These are phyloP conservation scores for Coremacera marginata DNA, from an alignment of 2,888 invertebrate genomes.

Conservation along the genomic window DNA sequence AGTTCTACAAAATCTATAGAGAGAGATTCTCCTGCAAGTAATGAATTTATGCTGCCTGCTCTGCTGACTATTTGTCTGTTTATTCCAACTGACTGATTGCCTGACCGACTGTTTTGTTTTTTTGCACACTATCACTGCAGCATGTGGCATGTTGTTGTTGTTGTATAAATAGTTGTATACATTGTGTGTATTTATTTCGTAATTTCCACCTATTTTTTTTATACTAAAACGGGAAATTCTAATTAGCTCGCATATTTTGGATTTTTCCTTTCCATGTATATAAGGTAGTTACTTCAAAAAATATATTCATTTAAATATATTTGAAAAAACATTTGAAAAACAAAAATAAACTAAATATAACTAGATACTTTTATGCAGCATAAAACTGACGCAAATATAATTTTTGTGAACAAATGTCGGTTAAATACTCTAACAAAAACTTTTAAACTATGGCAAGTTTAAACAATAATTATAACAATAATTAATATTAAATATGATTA, in stretches of 20 bases:
- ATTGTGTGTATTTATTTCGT: neutral
- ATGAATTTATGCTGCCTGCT: constrained; percentile 6
- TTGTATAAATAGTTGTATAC: neutral
- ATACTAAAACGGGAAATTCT: constrained; percentile 11
- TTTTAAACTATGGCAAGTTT: too few species aligned
- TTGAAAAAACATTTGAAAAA: neutral
- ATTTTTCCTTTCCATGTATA: too few species aligned
- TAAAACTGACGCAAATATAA: constrained; percentile 57
- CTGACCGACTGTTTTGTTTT: too few species aligned
- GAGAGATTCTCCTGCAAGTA: neutral
- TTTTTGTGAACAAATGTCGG: neutral
- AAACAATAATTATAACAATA: too few species aligned
- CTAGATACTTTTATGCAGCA: neutral
- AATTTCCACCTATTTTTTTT: neutral
- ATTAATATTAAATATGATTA: too few species aligned
- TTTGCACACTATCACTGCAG: neutral
- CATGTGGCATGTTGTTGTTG: constrained; percentile 40
- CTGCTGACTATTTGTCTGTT: neutral
- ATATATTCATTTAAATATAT: too few species aligned
- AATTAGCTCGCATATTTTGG: constrained; percentile 1
- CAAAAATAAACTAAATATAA: neutral
- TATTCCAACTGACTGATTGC: too few species aligned
- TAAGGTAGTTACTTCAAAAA: too few species aligned
- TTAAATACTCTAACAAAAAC: neutral
- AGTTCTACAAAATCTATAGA: too few species aligned